Evolutionary conservation across 2,888 invertebrate genomes (phyloP), one percentile per base, ranked within the genome.

Genomic region (Nemotelus nigrinus): DNA sequence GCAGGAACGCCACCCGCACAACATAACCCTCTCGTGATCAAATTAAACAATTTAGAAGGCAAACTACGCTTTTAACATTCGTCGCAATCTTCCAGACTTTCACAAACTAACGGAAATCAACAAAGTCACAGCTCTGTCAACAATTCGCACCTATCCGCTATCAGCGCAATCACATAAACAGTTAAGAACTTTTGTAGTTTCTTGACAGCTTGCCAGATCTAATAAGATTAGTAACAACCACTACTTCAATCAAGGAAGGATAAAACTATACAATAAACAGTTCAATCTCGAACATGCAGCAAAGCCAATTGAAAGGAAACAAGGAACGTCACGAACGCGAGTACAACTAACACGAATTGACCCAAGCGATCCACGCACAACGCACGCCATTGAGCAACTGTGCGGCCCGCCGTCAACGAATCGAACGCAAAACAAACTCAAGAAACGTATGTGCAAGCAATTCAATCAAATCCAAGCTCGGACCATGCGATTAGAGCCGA

Each of bases 281-380:
- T 25, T 25, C 25, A 25, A 25, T 25, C 25, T 25, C 25, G 25
- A 25, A 25, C 25, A 25, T 25, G 25, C 25, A 25, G 25, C 25
- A 25, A 25, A 25, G 25, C 25, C 25, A 25, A 77, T 25, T 70
- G 80, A 72, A 68, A 39, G 45, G 72, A 79, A 78, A 25, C 25
- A 64, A 80, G 78, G 63, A 78, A 67, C 76, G 68, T 67, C 77
- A 67, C 72, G 50, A 50, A 77, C 77, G 64, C 64, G 47, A 78
- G 55, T 58, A 60, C n/a, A 39, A 10, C 43, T 39, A 78, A 63
- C 60, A 25, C 68, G 43, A 68, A 68, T 48, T 39, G 57, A 65
- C 58, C 81, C 81, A 81, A 78, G 80, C 82, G 81, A 81, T 83
- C 83, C 83, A 83, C 78, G 76, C 78, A 58, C 79, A 77, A 70